Evolutionary conservation across 2,113 vertebrate genomes (phyloP), one percentile per base, ranked within the genome.

Genomic region (Ranitomeya imitator): DNA sequence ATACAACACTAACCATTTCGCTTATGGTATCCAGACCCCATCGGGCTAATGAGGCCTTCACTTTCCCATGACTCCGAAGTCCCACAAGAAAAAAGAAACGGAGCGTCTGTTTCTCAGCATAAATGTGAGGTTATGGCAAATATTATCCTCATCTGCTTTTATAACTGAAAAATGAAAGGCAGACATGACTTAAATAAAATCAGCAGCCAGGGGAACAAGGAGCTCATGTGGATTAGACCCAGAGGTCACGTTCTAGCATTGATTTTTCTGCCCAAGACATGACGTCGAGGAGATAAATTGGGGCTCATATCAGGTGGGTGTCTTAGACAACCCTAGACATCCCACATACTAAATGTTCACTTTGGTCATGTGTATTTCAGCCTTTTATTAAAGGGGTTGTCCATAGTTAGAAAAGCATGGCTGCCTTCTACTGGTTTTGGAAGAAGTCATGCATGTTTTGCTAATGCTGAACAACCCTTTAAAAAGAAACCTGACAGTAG

Each of bases 121-220:
- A n/a, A 67, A 78, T n/a, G 57, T 52, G 19, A 88, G 51, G 87
- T 84, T 88, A 78, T 67, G 71, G 73, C 37, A 84, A 78, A 84
- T 84, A 88, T 83, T 83, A 88, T 83, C 76, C 77, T 88, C 80
- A 84, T 88, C 73, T 78, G 57, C 71, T 83, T 74, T 52, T 52
- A 87, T 77, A 86, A 79, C 16, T n/a, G 12, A 79, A 74, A 82
- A 83, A 88, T 83, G 19, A 77, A 88, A 83, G 81, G 59, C 73
- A 78, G 81, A 45, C 81, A 60, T 59, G 7, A 16, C 51, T 83
- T 67, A 55, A 84, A 67, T 78, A 77, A 76, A 88, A 67, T 88
- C 87, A 88, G 87, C 57, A 83, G 67, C 45, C 80, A 83, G n/a
- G 21, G 73, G 80, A 88, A 78, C 67, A 76, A 57, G 23, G 52